Percentiles rank a stretch among this genome's conserved stretches.
Conservation (phyloP, 2,797 vertebrate genomes). For the Acrossocheilus fasciatus region DNA sequence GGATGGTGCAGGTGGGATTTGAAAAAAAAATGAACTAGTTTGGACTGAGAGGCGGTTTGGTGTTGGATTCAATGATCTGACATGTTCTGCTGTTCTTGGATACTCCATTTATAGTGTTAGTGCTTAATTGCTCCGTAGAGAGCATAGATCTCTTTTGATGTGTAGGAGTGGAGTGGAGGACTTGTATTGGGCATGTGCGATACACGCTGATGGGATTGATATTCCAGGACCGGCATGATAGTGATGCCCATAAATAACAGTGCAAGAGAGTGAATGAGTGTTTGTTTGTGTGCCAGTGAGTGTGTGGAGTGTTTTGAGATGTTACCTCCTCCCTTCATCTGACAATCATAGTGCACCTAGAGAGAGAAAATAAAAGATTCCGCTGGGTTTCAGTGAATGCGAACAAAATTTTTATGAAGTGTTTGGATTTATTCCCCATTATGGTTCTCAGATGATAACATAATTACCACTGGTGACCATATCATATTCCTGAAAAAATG, state of each 20-base stretch:
- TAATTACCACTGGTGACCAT: conserved; percentile 36
- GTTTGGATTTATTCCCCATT: conserved; percentile 22
- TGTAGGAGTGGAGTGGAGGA: conserved; percentile 40
- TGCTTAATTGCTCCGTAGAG: conserved; percentile 16
- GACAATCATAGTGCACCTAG: conserved; percentile 45
- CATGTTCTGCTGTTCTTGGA: background rate
- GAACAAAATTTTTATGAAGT: conserved; percentile 28
- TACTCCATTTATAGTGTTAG: conserved; percentile 36
- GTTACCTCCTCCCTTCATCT: conserved; percentile 22
- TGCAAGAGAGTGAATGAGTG: conserved; percentile 7
- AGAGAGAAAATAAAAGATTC: conserved; percentile 12
- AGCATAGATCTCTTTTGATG: conserved; percentile 44
- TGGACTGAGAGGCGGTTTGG: conserved; percentile 24
- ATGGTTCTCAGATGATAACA: conserved; percentile 18
- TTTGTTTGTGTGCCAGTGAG: conserved; percentile 21
- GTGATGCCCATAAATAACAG: background rate
- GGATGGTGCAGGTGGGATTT: conserved; percentile 14
- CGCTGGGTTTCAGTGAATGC: conserved; percentile 27
- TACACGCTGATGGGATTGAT: conserved; percentile 17
- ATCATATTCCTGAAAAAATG: conserved; percentile 40
- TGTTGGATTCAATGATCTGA: background rate
- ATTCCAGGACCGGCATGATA: conserved; percentile 3
- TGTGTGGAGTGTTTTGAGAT: conserved; percentile 31
- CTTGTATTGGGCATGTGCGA: conserved; percentile 5
- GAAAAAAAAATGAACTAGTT: background rate